phyloP scores from a whole-genome alignment of 2,797 vertebrate genomes.

The Paramormyrops hopkinsi region DNA sequence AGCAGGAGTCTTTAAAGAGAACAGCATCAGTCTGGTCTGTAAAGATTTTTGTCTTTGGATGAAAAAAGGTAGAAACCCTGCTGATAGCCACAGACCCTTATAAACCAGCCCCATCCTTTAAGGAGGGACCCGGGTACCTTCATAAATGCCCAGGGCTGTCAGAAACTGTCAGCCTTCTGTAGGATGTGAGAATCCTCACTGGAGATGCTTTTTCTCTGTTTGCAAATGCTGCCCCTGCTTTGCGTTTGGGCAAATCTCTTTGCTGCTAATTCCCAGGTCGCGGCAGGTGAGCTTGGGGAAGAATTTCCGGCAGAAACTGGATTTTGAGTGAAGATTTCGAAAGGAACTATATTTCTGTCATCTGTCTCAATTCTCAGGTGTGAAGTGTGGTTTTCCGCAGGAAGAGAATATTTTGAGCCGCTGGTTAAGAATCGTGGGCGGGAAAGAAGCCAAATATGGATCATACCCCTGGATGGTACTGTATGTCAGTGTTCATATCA shows the following conservation, averaged over 20 bases:
- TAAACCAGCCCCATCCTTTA: conserved; percentile 25
- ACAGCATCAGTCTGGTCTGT: neutral
- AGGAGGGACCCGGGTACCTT: conserved; percentile 33
- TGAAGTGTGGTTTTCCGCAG: conserved; percentile 50
- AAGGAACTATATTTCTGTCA: neutral
- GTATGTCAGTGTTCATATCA: neutral
- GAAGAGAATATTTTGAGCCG: conserved; percentile 20
- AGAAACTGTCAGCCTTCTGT: conserved; percentile 7
- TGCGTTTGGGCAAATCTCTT: conserved; percentile 34
- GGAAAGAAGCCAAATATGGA: conserved; percentile 45
- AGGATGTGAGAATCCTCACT: conserved; percentile 31
- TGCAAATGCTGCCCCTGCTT: conserved; percentile 33
- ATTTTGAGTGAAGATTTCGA: no score
- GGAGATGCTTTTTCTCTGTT: conserved; percentile 25
- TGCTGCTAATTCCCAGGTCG: neutral
- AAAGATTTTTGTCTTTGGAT: neutral
- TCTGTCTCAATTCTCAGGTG: conserved; percentile 34
- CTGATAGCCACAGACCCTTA: neutral
- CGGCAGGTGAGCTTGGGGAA: neutral
- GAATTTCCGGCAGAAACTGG: neutral
- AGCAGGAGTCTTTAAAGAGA: neutral
- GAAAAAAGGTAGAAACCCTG: neutral
- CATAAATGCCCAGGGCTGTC: neutral
- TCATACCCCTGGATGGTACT: conserved; percentile 65
- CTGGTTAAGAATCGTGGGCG: conserved; percentile 57